Percentiles rank a stretch among this genome's conserved stretches.
Conservation (phyloP, 2,797 vertebrate genomes). For the Microchirus variegatus region DNA sequence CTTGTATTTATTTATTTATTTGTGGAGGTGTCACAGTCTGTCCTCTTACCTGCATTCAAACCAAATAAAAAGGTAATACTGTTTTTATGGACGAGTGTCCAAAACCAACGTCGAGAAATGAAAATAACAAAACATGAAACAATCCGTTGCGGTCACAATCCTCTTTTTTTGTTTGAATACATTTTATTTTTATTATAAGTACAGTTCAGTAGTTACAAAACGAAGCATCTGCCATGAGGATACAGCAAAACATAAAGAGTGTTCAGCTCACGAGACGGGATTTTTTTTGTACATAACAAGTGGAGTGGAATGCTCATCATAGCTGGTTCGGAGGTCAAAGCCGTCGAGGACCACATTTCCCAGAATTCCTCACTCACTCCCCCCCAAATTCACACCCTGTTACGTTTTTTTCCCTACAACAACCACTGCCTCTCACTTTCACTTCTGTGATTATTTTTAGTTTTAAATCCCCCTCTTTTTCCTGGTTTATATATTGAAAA, state of each 20-base stretch:
- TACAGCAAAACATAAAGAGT: conserved; percentile 85
- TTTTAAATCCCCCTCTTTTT: conserved; percentile 59
- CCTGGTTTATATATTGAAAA: conserved; percentile 55
- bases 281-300: conserved; percentile 72
- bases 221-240: conserved; percentile 88
- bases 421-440: conserved; percentile 39
- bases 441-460: conserved; percentile 53
- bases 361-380: conserved; percentile 35
- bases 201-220: conserved; percentile 92
- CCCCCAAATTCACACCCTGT: conserved; percentile 36
- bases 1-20: no score
- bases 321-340: conserved; percentile 75
- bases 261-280: conserved; percentile 86
- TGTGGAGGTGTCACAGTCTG: no score
- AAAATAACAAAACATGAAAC: conserved; percentile 57
- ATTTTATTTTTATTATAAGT: conserved; percentile 92
- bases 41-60: no score
- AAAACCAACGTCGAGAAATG: conserved; percentile 22
- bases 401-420: conserved; percentile 37
- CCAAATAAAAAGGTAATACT: no score
- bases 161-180: conserved; percentile 81
- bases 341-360: conserved; percentile 54
- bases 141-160: conserved; percentile 46
- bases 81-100: background rate
- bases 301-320: conserved; percentile 83